Percentiles rank a stretch among this genome's conserved stretches.
phyloP scores from a whole-genome alignment of 2,888 invertebrate genomes.

The Trichogramma dendrolimi region DNA sequence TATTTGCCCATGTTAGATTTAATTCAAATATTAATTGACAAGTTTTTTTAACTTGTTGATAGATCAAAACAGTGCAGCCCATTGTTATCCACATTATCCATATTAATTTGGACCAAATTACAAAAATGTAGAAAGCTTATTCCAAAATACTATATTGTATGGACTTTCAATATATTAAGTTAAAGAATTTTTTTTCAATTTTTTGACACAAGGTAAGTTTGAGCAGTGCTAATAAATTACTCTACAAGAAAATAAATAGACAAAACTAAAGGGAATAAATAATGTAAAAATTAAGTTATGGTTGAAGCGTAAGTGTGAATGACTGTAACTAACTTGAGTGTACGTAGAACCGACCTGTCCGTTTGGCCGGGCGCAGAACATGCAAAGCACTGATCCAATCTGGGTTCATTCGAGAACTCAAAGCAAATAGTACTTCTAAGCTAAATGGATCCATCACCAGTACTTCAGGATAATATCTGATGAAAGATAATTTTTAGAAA shows the following conservation, averaged over 20 bases:
- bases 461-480: constrained; percentile 92
- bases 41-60: constrained; percentile 14
- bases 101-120: constrained; percentile 3
- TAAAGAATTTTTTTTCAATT: constrained; percentile 7
- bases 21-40: constrained; percentile 17
- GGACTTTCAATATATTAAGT: not conserved
- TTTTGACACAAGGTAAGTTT: constrained; percentile 19
- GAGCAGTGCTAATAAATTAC: constrained; percentile 25
- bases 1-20: not conserved
- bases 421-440: constrained; percentile 83
- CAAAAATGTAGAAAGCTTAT: constrained; percentile 18
- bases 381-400: constrained; percentile 98
- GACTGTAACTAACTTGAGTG: constrained; percentile 53
- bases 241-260: constrained; percentile 27
- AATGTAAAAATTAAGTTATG: constrained; percentile 33
- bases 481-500: not conserved
- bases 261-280: constrained; percentile 20
- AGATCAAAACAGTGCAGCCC: constrained; percentile 23
- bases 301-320: constrained; percentile 50
- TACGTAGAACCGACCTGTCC: constrained; percentile 60
- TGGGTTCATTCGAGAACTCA: constrained; percentile 92
- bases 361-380: constrained; percentile 66
- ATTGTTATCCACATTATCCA: constrained; percentile 24
- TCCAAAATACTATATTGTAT: constrained; percentile 4
- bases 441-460: constrained; percentile 95